These are phyloP conservation scores for Pristis pectinata DNA, from an alignment of 2,797 vertebrate species.

Conservation along the genomic window DNA sequence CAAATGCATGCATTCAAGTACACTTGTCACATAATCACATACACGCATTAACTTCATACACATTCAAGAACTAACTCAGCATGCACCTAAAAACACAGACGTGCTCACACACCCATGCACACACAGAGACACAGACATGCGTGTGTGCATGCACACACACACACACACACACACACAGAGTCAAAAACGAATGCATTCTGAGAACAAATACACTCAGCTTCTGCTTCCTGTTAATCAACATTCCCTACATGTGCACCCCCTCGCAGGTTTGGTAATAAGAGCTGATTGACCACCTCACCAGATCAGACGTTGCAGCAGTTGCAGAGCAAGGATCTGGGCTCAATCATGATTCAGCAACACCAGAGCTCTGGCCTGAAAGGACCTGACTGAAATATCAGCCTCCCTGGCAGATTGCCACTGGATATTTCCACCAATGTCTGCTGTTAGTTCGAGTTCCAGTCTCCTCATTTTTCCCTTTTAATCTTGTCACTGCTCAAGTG, in stretches of 20 bases:
- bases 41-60: neutral
- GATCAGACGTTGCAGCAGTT: neutral
- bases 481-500: neutral
- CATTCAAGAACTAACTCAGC: constrained; percentile 46
- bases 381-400: neutral
- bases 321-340: neutral
- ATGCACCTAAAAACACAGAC: constrained; percentile 50
- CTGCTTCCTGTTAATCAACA: neutral
- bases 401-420: neutral
- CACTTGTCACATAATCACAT: neutral
- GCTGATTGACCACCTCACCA: neutral
- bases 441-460: neutral
- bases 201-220: neutral
- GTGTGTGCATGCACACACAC: too few relatives aligned
- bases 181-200: constrained; percentile 45
- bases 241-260: neutral
- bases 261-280: neutral
- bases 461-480: neutral
- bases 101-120: constrained; percentile 36
- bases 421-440: neutral
- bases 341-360: neutral
- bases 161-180: constrained; percentile 40
- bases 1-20: neutral
- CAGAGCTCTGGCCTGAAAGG: neutral
- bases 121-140: constrained; percentile 20